Evolutionary conservation across 2,113 vertebrate species (phyloP).

Genomic region (Recurvirostra avosetta): DNA sequence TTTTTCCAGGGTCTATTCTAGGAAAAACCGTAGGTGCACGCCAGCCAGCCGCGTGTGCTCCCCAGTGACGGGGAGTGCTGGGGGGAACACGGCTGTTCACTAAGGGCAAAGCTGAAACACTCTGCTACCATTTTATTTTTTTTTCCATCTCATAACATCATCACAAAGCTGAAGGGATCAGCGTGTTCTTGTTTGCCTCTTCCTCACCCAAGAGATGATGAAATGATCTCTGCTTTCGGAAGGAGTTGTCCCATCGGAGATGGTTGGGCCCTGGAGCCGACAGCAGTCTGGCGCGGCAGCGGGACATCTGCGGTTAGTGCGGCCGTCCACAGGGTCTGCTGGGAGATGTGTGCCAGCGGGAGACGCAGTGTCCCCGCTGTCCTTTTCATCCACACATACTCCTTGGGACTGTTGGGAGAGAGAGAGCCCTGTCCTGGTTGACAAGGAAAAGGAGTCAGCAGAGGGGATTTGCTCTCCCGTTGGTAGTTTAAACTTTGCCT

Average conservation of each 20-base stretch:
- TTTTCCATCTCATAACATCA: background rate
- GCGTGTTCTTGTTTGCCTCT: background rate
- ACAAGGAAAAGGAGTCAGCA: background rate
- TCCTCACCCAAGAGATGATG: background rate
- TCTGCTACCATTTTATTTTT: background rate
- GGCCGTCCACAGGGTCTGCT: background rate
- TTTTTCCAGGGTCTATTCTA: constrained; percentile 32
- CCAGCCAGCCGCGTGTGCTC: background rate
- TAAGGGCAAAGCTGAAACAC: background rate
- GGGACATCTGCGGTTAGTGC: background rate
- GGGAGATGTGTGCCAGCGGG: background rate
- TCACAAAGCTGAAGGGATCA: background rate
- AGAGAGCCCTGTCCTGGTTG: background rate
- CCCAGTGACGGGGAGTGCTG: background rate
- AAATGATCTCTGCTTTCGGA: background rate
- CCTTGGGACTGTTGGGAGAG: background rate
- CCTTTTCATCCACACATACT: background rate
- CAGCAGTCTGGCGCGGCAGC: background rate
- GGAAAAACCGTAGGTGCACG: constrained; percentile 1
- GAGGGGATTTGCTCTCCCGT: background rate
- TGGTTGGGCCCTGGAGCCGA: background rate
- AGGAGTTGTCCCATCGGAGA: background rate
- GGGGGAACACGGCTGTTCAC: background rate
- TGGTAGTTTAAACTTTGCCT: background rate
- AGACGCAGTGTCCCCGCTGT: background rate